Base-by-base conservation (phyloP, 2,888 invertebrate genomes). In the Eudemis profundana region DNA sequence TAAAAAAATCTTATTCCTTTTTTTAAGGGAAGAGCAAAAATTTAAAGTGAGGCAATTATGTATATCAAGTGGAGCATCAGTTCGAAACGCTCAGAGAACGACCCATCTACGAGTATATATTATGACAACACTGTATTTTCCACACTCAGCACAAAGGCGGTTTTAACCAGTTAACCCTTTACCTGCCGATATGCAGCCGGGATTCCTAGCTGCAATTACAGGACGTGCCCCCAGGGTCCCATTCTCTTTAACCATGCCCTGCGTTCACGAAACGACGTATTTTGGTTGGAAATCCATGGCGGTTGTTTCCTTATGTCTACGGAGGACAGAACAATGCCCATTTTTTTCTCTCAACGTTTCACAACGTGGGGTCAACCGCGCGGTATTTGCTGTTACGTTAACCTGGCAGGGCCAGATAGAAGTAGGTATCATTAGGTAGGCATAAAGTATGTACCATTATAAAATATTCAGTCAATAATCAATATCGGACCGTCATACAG, bases 361-460 rank as follows among this genome's bases (percentile, higher is more conserved):
- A 56, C 42, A 56, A 56, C 56, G 42, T 56, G 56, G 56, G 56
- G 56, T 56, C 56, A 44, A 56, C 56, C 56, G 56, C 56, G 42
- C 27, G 42, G 56, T 56, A 56, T 56, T 56, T 56, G 56, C 12
- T 29, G 17, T 56, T 33, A 5, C 42, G 56, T 56, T 44, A 29
- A 5, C n/a, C 42, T 19, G 42, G 56, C 42, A 29, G 19, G 44
- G 17, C 56, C 29, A 56, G 27, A 19, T 42, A 15, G 33, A 33
- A 33, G 7, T 10, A 8, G 10, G 23, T 23, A 4, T 5, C 23
- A n/a, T n/a, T n/a, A n/a, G n/a, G n/a, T n/a, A n/a, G n/a, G n/a
- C n/a, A n/a, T n/a, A n/a, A n/a, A n/a, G n/a, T n/a, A n/a, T n/a
- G n/a, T n/a, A n/a, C n/a, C n/a, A n/a, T n/a, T n/a, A n/a, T n/a